Base-by-base conservation (phyloP, 1,140 invertebrate species). In the Ostrea edulis region DNA sequence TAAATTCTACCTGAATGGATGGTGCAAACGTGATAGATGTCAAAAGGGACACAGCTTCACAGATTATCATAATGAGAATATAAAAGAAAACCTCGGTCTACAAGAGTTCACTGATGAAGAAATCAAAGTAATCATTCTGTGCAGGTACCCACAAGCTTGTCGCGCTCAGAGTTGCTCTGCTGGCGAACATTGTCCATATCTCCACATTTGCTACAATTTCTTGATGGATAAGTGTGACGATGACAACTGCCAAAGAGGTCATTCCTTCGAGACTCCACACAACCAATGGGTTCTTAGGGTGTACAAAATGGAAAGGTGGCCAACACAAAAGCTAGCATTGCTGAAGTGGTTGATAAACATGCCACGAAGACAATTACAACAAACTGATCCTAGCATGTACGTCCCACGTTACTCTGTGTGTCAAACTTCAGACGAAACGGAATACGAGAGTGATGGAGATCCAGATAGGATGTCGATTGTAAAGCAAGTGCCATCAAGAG, bases 121-220 rank as follows among this genome's bases (percentile, higher is more conserved):
- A 11, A 77, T 77, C 29, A 25, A 8, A 29, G 29, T 35, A 11
- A 77, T 77, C 25, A 22, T 77, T 77, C 17, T 77, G 29, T 35
- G 25, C 25, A 35, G 68, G 29, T 77, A 77, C 22, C 68, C 68
- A 35, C 68, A 77, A 25, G 68, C 35, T 35, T 77, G 68, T 25
- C 68, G 68, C 25, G 29, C 25, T 12, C 25, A 25, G 12, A 14
- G 22, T 29, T 77, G 68, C 2, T 35, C 25, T 8, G 25, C 29
- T 5, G 68, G 68, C 2, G 68, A 77, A 77, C 11, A 35, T 77
- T 77, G 68, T 77, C 68, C 68, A 35, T 77, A 77, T 35, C 68
- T 77, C 12, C 68, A 77, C 11, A 77, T 77, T 4, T 77, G 68
- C 25, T 77, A 77, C 68, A 77, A 77, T 77, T 77, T 77, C 25